Percentiles rank a stretch among this genome's conserved stretches.
Evolutionary conservation across 2,888 invertebrate species (phyloP).

Genomic region (Chloroclysta siterata): DNA sequence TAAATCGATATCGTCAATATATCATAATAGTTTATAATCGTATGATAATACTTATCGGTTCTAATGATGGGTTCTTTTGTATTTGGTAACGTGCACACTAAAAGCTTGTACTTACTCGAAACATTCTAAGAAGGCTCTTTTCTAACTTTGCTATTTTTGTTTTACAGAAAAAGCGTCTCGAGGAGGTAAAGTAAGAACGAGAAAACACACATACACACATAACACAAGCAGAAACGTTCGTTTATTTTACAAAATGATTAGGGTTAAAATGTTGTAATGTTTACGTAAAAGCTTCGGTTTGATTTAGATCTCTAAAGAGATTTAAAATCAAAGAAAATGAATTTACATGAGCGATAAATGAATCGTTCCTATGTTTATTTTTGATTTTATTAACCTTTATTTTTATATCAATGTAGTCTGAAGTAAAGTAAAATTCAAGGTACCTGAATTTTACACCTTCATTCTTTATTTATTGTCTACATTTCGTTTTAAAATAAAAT

Average conservation of each 20-base stretch:
- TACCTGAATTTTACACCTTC: too few relatives aligned
- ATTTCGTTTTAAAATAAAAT: too few relatives aligned
- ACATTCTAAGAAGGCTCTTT: conserved; percentile 2
- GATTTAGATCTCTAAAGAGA: neutral
- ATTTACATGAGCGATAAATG: neutral
- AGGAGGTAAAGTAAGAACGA: conserved; percentile 86
- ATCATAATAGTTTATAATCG: too few relatives aligned
- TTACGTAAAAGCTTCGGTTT: too few relatives aligned
- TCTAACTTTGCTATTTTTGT: conserved; percentile 73
- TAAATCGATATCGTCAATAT: too few relatives aligned
- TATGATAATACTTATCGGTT: too few relatives aligned
- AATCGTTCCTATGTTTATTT: too few relatives aligned
- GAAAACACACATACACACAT: conserved; percentile 16
- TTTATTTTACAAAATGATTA: neutral
- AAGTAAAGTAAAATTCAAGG: too few relatives aligned
- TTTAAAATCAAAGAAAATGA: neutral
- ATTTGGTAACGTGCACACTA: conserved; percentile 22
- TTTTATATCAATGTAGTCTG: too few relatives aligned
- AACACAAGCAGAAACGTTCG: conserved; percentile 13
- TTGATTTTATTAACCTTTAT: too few relatives aligned
- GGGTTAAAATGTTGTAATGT: neutral
- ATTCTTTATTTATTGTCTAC: too few relatives aligned
- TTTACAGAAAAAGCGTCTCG: conserved; percentile 92
- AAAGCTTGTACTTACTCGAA: conserved; percentile 24
- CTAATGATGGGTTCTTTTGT: neutral